Conservation (phyloP, 2,888 invertebrate genomes). For the Troglohyphantes excavatus region DNA sequence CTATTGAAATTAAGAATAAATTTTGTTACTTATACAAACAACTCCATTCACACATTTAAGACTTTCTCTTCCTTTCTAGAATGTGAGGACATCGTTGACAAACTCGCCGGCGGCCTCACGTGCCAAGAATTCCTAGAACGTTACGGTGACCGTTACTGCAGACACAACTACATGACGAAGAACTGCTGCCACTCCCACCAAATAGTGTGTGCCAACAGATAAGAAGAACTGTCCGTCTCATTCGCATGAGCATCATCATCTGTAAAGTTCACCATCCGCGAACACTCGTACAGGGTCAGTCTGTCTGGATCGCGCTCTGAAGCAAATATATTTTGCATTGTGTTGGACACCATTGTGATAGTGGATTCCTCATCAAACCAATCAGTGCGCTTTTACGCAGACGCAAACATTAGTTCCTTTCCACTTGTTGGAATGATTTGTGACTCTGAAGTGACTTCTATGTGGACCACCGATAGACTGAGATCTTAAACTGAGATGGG, state of each 20-base stretch:
- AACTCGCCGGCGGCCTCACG: slow-evolving; percentile 82
- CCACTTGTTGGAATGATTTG: no score
- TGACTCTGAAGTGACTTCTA: no score
- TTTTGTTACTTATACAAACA: no score
- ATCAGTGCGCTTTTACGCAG: no score
- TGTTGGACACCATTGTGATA: no score
- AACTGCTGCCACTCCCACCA: slow-evolving; percentile 84
- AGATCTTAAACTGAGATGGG: no score
- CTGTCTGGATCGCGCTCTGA: not conserved
- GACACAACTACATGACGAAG: slow-evolving; percentile 83
- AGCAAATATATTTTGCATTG: not conserved
- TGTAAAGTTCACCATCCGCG: not conserved
- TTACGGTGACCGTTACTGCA: slow-evolving; percentile 84
- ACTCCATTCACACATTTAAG: no score
- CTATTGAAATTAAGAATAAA: no score
- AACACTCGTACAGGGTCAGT: not conserved
- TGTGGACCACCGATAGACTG: no score
- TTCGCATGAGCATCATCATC: not conserved
- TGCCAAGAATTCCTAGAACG: slow-evolving; percentile 83
- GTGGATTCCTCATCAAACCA: no score
- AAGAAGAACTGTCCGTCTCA: not conserved
- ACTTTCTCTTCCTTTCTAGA: slow-evolving; percentile 46
- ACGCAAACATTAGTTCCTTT: no score
- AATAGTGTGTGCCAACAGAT: slow-evolving; percentile 79
- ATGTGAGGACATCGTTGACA: slow-evolving; percentile 79